Base-by-base conservation (phyloP, 2,113 vertebrate species). In the Prochilodus magdalenae region DNA sequence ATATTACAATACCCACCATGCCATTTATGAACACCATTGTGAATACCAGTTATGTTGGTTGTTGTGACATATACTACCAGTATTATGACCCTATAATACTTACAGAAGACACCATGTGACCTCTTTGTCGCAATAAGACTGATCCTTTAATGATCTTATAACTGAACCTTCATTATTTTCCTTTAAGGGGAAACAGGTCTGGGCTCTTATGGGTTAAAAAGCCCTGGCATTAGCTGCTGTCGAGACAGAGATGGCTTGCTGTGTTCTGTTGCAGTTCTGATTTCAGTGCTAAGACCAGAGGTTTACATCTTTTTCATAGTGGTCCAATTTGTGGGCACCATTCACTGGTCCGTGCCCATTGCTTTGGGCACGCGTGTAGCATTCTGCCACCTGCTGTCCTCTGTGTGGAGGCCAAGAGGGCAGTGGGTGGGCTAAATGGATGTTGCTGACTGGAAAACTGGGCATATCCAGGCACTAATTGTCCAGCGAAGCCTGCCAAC, bases 401-500 rank as follows among this genome's bases (percentile, higher is more conserved):
- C 33, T 40, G 69, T 73, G 62, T 60, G 57, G 72, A 75, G 74
- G 53, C 16, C 22, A 67, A 22, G 26, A 10, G 26, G 66, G 66
- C 26, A 70, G 27, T 24, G 44, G n/a, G 75, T 26, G 65, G 49
- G 18, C 33, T 44, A 72, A 73, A 4, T 26, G 30, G 49, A 71
- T 36, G 30, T 57, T 57, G 10, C 44, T 60, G 76, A 71, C 40
- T 80, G 69, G n/a, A 84, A 74, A 79, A 84, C 24, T 71, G 79
- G 44, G 60, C 47, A 24, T 69, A 20, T 73, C 40, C 6, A 60
- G 55, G 84, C 79, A 67, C 53, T 63, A 86, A 86, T 78, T 83
- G 83, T 80, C 67, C 76, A 75, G 85, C 73, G 72, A 85, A 90
- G 70, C 49, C 22, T 55, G 59, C 44, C 79, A 47, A 22, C 18